Evolutionary conservation across 2,888 invertebrate species (phyloP).

Genomic region (Erebia aethiops): DNA sequence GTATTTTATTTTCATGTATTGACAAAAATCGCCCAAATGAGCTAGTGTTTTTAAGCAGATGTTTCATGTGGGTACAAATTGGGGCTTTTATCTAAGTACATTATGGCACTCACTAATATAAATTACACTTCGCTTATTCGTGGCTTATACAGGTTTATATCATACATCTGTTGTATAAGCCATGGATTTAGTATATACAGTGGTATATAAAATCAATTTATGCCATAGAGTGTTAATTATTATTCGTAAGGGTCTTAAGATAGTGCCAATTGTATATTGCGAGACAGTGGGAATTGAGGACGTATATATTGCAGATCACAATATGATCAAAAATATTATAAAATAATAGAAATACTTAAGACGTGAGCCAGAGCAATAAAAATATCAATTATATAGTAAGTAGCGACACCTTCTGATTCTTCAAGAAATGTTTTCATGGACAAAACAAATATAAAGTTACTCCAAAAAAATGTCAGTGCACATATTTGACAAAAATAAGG

Average conservation of each 20-base stretch:
- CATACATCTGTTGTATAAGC: too few relatives aligned
- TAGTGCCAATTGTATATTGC: constrained; percentile 34
- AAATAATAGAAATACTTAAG: constrained; percentile 3
- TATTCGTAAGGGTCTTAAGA: background rate
- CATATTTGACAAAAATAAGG: background rate
- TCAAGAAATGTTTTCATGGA: constrained; percentile 30
- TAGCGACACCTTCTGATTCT: constrained; percentile 42
- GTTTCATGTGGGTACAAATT: constrained; percentile 27
- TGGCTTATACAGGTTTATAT: too few relatives aligned
- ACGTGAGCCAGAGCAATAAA: constrained; percentile 37
- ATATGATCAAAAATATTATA: constrained; percentile 12
- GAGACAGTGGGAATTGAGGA: constrained; percentile 18
- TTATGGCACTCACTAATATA: background rate
- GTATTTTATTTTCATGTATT: background rate
- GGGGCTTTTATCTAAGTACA: constrained; percentile 19
- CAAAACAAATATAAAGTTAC: background rate
- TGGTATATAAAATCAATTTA: too few relatives aligned
- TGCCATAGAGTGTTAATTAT: too few relatives aligned
- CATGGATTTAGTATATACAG: too few relatives aligned
- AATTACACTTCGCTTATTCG: too few relatives aligned
- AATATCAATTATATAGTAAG: constrained; percentile 24
- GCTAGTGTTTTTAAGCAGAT: constrained; percentile 2
- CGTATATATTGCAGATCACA: constrained; percentile 22
- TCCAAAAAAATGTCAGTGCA: background rate
- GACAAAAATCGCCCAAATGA: constrained; percentile 23